These are phyloP conservation scores for Patella depressa DNA, from an alignment of 2,888 invertebrate genomes.

Conservation along the genomic window DNA sequence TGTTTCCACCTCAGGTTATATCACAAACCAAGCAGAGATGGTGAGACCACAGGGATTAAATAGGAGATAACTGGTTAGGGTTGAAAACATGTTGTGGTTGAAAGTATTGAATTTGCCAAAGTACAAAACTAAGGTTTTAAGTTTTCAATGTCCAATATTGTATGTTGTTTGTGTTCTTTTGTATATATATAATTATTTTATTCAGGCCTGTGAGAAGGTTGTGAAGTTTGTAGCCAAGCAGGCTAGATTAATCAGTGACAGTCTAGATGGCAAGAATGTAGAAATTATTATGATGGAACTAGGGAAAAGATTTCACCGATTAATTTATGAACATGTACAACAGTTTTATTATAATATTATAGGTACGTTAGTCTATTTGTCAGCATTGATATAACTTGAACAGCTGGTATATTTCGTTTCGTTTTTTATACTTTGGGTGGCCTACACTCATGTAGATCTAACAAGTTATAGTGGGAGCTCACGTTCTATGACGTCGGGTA, in stretches of 20 bases:
- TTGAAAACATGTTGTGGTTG: too few species aligned
- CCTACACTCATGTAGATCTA: too few species aligned
- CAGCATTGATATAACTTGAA: neutral
- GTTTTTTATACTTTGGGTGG: too few species aligned
- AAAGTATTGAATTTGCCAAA: too few species aligned
- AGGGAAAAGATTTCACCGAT: conserved; percentile 91
- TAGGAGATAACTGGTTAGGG: too few species aligned
- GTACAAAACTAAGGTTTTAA: too few species aligned
- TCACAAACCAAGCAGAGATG: too few species aligned
- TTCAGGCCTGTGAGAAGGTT: conserved; percentile 66
- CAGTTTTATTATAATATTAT: conserved; percentile 95
- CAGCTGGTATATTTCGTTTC: neutral
- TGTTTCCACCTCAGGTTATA: too few species aligned
- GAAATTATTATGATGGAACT: conserved; percentile 88
- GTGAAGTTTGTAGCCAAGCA: conserved; percentile 72
- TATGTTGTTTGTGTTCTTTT: neutral
- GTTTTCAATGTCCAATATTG: neutral
- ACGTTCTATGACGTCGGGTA: too few species aligned
- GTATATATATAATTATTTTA: neutral
- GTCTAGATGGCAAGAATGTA: conserved; percentile 93
- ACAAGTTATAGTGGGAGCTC: too few species aligned
- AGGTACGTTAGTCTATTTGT: conserved; percentile 74
- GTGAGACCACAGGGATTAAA: too few species aligned
- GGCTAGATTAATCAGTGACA: conserved; percentile 83
- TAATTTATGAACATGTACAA: conserved; percentile 93